A percentile compares a stretch with the other conserved stretches of the same genome.
Evolutionary conservation across 2,888 invertebrate genomes (phyloP).

Genomic region (Aphidius colemani): DNA sequence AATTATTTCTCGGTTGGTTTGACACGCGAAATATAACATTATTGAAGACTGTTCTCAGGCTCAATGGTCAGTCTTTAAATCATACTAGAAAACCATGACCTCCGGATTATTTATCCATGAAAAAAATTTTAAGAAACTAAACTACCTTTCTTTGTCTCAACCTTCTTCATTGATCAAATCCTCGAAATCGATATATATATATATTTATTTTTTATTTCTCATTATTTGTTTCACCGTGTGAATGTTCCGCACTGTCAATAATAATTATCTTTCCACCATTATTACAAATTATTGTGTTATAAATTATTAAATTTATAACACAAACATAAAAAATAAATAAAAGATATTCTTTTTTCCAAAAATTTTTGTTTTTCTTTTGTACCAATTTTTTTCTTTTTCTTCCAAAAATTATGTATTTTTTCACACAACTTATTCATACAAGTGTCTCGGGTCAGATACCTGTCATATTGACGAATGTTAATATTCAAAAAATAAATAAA

Average conservation of each 20-base stretch:
- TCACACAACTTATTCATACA: too few relatives aligned
- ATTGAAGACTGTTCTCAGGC: slow-evolving; percentile 29
- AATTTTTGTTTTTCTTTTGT: too few relatives aligned
- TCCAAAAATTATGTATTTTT: too few relatives aligned
- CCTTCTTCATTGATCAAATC: slow-evolving; percentile 9
- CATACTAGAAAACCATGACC: background rate
- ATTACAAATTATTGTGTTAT: too few relatives aligned
- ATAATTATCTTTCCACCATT: too few relatives aligned
- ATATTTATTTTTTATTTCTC: background rate
- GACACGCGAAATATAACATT: slow-evolving; percentile 22
- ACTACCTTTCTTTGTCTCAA: slow-evolving; percentile 12
- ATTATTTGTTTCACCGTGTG: background rate
- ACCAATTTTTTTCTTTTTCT: too few relatives aligned
- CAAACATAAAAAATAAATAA: too few relatives aligned
- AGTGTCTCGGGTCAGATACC: too few relatives aligned
- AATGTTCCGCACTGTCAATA: slow-evolving; percentile 18
- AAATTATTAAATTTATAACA: too few relatives aligned
- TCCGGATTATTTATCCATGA: background rate
- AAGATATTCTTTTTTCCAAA: background rate
- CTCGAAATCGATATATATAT: background rate
- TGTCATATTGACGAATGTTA: too few relatives aligned
- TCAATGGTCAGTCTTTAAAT: slow-evolving; percentile 13
- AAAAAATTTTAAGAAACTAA: slow-evolving; percentile 7
- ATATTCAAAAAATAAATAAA: too few relatives aligned
- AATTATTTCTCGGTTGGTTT: slow-evolving; percentile 44